These are phyloP conservation scores for Branchellion lobata DNA, from an alignment of 2,888 invertebrate genomes.

Conservation along the genomic window DNA sequence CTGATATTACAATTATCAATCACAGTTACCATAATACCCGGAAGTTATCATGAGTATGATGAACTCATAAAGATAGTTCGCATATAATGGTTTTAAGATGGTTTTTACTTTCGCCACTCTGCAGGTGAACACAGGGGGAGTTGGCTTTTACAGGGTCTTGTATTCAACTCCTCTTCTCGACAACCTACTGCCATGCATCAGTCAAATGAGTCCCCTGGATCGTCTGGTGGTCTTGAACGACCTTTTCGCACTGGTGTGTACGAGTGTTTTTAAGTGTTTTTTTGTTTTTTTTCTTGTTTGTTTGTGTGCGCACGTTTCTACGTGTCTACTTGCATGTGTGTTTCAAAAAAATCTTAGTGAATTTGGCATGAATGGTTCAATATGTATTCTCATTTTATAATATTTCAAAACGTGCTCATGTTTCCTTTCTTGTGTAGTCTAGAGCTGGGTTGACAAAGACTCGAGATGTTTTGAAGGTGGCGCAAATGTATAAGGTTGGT, in stretches of 20 bases:
- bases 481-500: conserved; percentile 77
- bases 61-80: too few species aligned
- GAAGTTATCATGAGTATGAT: too few species aligned
- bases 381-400: neutral
- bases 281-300: too few species aligned
- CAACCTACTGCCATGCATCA: conserved; percentile 77
- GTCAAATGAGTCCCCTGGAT: conserved; percentile 78
- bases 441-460: conserved; percentile 80
- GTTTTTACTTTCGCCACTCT: too few species aligned
- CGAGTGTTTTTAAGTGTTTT: too few species aligned
- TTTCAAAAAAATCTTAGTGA: neutral
- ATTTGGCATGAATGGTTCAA: neutral
- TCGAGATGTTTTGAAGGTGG: conserved; percentile 76
- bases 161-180: conserved; percentile 77
- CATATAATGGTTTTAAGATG: too few species aligned
- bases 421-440: conserved; percentile 53
- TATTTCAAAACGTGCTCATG: neutral
- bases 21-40: too few species aligned
- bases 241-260: conserved; percentile 76
- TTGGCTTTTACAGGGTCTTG: conserved; percentile 86
- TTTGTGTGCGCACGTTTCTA: neutral
- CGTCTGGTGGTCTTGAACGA: conserved; percentile 86
- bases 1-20: too few species aligned
- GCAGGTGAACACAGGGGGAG: conserved; percentile 76
- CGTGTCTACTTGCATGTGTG: neutral